Evolutionary conservation across 1,140 invertebrate species (phyloP), one percentile per base, ranked within the genome.

Genomic region (Lethrus apterus): DNA sequence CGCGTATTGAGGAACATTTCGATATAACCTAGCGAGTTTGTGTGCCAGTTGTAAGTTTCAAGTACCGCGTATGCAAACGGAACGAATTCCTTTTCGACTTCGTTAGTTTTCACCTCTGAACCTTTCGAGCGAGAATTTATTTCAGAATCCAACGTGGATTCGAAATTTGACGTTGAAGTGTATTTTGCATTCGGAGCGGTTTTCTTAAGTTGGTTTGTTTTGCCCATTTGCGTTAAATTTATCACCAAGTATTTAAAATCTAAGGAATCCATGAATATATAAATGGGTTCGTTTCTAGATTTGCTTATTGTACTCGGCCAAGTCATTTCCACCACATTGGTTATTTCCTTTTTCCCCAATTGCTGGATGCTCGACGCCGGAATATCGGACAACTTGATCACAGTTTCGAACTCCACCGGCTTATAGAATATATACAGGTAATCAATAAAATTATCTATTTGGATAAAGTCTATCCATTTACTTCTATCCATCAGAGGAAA

Each of bases 231-330:
- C 4, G 48, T 43, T n/a, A 66, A 51, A 41, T 55, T 59, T 5
- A 71, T 35, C 0, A 69, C 33, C 2, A 70, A 44, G 11, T 62
- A 61, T 45, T 68, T 67, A 1, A 26, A 17, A 2, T 60, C 54
- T 4, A 63, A 4, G 4, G 60, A 63, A 44, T 71, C 68, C 5
- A 56, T 46, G 31, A 70, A 63, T 1, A 70, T n/a, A 43, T 69
- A 70, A 7, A 69, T 18, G 0, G 67, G 63, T 36, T 64, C 60
- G 40, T 67, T 66, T 46, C 52, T 57, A 2, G 50, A 51, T 10
- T 46, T 29, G 4, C 15, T 24, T 29, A 58, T 47, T 2, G 35
- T 44, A 19, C 31, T n/a, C 0, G 54, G 51, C 52, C 59, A 62
- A 10, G 34, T 43, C 2, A 51, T 20, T 34, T 35, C 23, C 32